Base-by-base conservation (phyloP, 2,113 vertebrate genomes). In the Chloroceryle aenea region DNA sequence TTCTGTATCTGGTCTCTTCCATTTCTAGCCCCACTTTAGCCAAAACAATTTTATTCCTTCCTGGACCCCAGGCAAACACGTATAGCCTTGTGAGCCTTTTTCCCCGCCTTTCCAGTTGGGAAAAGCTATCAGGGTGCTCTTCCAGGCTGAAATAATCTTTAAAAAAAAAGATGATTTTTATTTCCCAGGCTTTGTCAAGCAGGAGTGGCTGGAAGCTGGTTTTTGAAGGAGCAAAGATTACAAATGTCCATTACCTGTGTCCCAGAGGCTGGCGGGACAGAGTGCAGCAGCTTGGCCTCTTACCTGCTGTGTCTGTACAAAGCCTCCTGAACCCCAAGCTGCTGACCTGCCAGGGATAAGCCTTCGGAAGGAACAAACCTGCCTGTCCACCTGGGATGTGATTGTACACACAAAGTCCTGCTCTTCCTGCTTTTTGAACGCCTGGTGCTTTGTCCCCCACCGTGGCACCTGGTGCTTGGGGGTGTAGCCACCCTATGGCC, bases 401-500 rank as follows among this genome's bases (percentile, higher is more conserved):
- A 1, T 5, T 42, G 36, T 48, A 45, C 50, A 20, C 20, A 26
- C 48, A 40, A 47, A 43, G 30, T 30, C 36, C 12, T 47, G 0
- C 0, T 1, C 21, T 58, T 73, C 21, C 74, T 63, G 47, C 52
- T 62, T 56, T 58, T 79, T 38, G 56, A 5, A 7, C 3, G 5
- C 43, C 43, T 30, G 25, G 6, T 53, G 63, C 48, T 40, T 20
- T 0, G 8, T 20, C 22, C 22, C 2, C n/a, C 2, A 30, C 6
- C 26, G 5, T 2, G 3, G n/a, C 40, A 42, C 19, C 15, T 34
- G 3, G 4, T 72, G 47, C 59, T 7, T 40, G 59, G 27, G 42
- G 34, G 15, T 42, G 2, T 3, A 45, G 43, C 4, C 2, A 8
- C 15, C 14, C 4, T 15, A 2, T 13, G 9, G 32, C 34, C n/a